phyloP scores from a whole-genome alignment of 1,140 invertebrate genomes.

The Periplaneta americana region DNA sequence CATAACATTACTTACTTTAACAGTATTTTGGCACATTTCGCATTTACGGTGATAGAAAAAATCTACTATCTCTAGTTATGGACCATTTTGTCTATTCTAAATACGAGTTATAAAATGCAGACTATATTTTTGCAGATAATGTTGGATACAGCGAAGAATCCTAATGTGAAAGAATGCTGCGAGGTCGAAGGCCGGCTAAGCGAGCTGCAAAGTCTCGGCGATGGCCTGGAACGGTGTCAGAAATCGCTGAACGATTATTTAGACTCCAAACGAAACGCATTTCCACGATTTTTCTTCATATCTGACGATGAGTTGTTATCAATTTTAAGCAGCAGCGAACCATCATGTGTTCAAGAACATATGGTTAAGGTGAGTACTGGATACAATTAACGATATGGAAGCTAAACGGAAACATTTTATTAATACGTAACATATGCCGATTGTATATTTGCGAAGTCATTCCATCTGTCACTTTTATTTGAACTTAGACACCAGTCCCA shows the following conservation, averaged over 20 bases:
- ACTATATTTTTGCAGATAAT: constrained; percentile 58
- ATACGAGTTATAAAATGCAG: too few relatives aligned
- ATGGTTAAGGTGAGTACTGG: constrained; percentile 70
- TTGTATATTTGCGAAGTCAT: too few relatives aligned
- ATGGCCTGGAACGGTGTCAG: constrained; percentile 79
- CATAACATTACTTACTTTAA: too few relatives aligned
- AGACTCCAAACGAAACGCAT: constrained; percentile 77
- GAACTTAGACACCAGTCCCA: too few relatives aligned
- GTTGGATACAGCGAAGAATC: constrained; percentile 68
- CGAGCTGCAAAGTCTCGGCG: constrained; percentile 66
- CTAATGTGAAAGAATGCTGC: constrained; percentile 51
- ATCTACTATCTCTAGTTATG: too few relatives aligned
- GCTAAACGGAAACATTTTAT: too few relatives aligned
- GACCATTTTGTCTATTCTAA: too few relatives aligned
- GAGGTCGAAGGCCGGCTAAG: constrained; percentile 55
- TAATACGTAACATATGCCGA: too few relatives aligned
- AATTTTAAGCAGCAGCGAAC: constrained; percentile 79
- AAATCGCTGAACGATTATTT: constrained; percentile 87
- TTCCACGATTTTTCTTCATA: constrained; percentile 89
- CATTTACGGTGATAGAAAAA: too few relatives aligned
- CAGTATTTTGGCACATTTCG: too few relatives aligned
- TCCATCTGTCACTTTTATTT: too few relatives aligned
- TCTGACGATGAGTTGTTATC: constrained; percentile 87
- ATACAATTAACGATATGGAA: neutral
- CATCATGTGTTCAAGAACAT: constrained; percentile 77